Conservation (phyloP, 2,113 vertebrate genomes). For the Oceanodroma tethys region DNA sequence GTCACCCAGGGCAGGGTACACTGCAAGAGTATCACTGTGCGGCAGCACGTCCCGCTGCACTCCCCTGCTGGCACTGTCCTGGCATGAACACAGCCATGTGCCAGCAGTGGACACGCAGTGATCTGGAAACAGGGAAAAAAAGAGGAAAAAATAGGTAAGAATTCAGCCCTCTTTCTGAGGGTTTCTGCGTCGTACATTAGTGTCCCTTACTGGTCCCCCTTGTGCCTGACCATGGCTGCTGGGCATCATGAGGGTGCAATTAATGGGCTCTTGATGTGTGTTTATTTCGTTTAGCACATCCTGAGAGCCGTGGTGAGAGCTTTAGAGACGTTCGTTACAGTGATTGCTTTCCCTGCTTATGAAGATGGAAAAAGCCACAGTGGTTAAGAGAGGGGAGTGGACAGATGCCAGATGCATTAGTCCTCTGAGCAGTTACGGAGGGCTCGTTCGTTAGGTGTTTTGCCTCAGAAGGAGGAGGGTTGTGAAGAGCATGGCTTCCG, state of each 20-base stretch:
- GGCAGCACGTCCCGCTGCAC: background rate
- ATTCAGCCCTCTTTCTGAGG: background rate
- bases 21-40: background rate
- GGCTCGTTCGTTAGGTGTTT: background rate
- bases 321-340: background rate
- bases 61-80: background rate
- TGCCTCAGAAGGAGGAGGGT: background rate
- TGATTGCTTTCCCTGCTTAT: constrained; percentile 54
- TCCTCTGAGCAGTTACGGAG: background rate
- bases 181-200: background rate
- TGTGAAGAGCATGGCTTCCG: background rate
- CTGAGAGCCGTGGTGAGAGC: background rate
- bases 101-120: fast-evolving
- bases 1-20: background rate
- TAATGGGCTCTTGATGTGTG: constrained; percentile 28
- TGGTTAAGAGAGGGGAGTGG: background rate
- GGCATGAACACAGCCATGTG: background rate
- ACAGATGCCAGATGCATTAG: background rate
- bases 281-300: constrained; percentile 32
- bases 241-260: background rate
- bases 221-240: background rate
- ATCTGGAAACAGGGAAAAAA: background rate
- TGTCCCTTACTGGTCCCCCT: background rate
- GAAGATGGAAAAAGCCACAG: constrained; percentile 40
- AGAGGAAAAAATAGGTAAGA: background rate